Evolutionary conservation across 2,888 invertebrate species (phyloP), one percentile per base, ranked within the genome.

Genomic region (Drosophila ezoana): DNA sequence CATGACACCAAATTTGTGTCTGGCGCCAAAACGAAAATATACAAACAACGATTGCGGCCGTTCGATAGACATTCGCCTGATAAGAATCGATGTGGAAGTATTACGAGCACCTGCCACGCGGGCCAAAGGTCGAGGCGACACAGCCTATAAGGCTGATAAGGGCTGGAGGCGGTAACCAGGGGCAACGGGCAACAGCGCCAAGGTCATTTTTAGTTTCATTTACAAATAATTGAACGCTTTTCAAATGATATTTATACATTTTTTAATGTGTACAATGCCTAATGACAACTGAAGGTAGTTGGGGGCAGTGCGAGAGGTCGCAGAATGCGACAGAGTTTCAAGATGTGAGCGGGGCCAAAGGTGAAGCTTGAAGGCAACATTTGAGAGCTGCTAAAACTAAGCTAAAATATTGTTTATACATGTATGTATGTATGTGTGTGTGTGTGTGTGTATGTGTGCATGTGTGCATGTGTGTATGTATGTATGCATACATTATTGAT

Each of bases 101-200:
- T 18, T 45, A 35, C 37, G 43, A 37, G 40, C 47, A 69, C 43
- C 72, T 74, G 67, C 51, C 62, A 23, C 41, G 13, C 23, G 52
- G 67, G 40, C 57, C 68, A 72, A 77, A 77, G 78, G 53, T 60
- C 75, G 78, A 52, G 73, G 74, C 53, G 57, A 60, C 61, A 52
- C 32, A 37, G 41, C 28, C 48, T 58, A 52, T 48, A n/a, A 6
- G 61, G 66, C 60, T 83, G 81, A 81, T 81, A 86, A 86, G 86
- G 69, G 73, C 66, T 48, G 52, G 60, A 18, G 72, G 59, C 14
- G 10, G 49, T 28, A 78, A 67, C 60, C 67, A 61, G 72, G 49
- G 64, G 68, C 56, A 76, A 32, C 56, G 49, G 64, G 68, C 56
- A 76, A 32, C 56, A 76, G 23, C 23, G 37, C 13, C 63, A 69